Percentiles rank a stretch among this genome's conserved stretches.
Conservation (phyloP, 2,113 vertebrate genomes). For the Psammodynastes pulverulentus region DNA sequence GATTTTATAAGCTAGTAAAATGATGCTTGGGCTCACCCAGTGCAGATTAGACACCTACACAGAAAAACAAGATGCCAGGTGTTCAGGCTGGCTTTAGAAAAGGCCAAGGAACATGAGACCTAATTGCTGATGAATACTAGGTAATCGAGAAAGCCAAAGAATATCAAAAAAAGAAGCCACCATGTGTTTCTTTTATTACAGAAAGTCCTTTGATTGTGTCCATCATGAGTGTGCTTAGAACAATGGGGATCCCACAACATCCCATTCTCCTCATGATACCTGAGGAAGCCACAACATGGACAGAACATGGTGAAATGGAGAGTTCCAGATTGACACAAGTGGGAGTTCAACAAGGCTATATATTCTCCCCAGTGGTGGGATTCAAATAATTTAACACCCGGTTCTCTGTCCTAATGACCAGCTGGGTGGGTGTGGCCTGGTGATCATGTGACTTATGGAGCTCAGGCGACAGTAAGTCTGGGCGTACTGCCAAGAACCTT, state of each 20-base stretch:
- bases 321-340: not conserved
- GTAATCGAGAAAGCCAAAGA: not conserved
- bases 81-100: not conserved
- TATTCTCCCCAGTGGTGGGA: no score
- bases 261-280: not conserved
- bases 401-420: no score
- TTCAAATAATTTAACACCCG: no score
- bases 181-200: not conserved
- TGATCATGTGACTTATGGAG: no score
- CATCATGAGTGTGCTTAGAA: not conserved
- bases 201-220: not conserved
- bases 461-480: no score
- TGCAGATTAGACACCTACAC: not conserved
- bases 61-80: not conserved
- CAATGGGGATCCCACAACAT: not conserved
- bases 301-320: not conserved
- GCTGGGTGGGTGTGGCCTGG: no score
- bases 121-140: not conserved
- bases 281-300: not conserved
- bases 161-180: not conserved
- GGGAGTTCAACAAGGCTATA: not conserved
- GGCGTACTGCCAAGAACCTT: no score
- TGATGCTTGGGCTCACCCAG: not conserved
- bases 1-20: not conserved
- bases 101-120: not conserved